Conservation (phyloP, 2,113 vertebrate species). For the Colistium nudipinnis region DNA sequence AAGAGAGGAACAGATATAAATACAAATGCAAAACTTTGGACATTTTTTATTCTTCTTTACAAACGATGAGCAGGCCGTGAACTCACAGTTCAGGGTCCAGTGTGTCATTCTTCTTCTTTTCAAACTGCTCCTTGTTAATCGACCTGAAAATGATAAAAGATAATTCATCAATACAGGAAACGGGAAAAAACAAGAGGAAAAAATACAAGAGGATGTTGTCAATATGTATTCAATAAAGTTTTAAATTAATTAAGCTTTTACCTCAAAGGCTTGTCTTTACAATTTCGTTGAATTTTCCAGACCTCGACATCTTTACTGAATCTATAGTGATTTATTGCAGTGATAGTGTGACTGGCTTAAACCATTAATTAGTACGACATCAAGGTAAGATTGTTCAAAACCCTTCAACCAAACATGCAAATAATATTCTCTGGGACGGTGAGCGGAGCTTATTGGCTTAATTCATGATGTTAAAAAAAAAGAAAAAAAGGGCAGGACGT, state of each 20-base stretch:
- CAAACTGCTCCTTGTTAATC: constrained; percentile 99
- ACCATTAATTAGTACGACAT: no score
- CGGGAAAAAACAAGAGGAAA: no score
- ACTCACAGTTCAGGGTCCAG: constrained; percentile 98
- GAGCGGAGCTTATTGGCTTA: background rate
- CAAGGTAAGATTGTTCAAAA: background rate
- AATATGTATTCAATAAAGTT: background rate
- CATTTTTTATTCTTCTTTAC: background rate
- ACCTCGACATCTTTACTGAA: background rate
- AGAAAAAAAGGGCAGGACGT: no score
- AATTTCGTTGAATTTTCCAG: background rate
- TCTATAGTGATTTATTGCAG: background rate
- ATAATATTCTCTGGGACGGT: background rate
- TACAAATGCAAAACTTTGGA: background rate
- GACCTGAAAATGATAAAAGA: constrained; percentile 84
- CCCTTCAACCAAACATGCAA: background rate
- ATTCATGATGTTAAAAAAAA: no score
- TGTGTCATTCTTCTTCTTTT: constrained; percentile 98
- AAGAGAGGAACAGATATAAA: constrained; percentile 8
- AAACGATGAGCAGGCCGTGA: background rate
- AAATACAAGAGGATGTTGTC: background rate
- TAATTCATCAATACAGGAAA: background rate
- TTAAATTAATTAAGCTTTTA: background rate
- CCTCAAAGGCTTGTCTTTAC: background rate
- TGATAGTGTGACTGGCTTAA: no score